Evolutionary conservation across 2,888 invertebrate species (phyloP).

Genomic region (Limnephilus rhombicus): DNA sequence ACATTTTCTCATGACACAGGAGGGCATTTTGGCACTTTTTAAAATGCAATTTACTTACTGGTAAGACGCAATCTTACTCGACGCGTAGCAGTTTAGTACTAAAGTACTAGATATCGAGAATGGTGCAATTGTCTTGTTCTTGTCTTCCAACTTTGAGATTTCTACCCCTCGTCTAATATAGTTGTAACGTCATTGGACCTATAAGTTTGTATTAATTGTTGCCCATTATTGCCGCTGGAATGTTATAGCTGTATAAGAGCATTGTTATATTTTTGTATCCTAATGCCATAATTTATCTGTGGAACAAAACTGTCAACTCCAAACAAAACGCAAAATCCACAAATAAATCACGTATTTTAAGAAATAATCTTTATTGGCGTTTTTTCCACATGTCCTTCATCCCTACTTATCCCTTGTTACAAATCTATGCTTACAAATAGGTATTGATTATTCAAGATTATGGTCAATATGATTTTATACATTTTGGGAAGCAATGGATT

Average conservation of each 20-base stretch:
- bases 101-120: too few relatives aligned
- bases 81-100: too few relatives aligned
- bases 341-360: slow-evolving; percentile 27
- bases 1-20: too few relatives aligned
- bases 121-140: too few relatives aligned
- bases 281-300: slow-evolving; percentile 31
- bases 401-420: not conserved
- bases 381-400: not conserved
- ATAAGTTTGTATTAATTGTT: not conserved
- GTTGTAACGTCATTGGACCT: too few relatives aligned
- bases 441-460: too few relatives aligned
- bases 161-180: too few relatives aligned
- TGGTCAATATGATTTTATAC: not conserved
- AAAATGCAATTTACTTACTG: too few relatives aligned
- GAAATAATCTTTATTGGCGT: slow-evolving; percentile 1
- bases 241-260: not conserved
- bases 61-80: too few relatives aligned
- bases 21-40: too few relatives aligned
- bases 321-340: slow-evolving; percentile 13
- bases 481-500: not conserved
- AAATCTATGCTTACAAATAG: not conserved
- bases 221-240: not conserved
- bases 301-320: slow-evolving; percentile 29
- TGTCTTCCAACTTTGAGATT: too few relatives aligned
- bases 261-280: slow-evolving; percentile 40